Percentiles rank a stretch among this genome's conserved stretches.
phyloP scores from a whole-genome alignment of 2,888 invertebrate genomes.

The Linnaemya vulpina region DNA sequence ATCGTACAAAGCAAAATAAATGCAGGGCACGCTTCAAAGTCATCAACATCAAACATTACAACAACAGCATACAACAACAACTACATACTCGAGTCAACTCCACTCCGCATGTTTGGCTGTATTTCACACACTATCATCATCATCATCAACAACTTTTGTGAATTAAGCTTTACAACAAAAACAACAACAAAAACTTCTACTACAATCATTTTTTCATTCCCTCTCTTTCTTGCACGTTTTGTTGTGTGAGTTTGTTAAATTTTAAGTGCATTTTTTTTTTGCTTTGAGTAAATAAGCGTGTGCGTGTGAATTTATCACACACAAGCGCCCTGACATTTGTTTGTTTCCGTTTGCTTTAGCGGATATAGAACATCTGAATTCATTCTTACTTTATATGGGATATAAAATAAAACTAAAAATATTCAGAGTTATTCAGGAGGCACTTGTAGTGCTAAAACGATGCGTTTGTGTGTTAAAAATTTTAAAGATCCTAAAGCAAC shows the following conservation, averaged over 20 bases:
- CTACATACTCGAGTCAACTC: constrained; percentile 4
- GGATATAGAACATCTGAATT: constrained; percentile 55
- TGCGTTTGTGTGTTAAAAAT: constrained; percentile 5
- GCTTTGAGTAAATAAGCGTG: constrained; percentile 4
- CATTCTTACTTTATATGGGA: constrained; percentile 10
- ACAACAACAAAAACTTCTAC: background rate
- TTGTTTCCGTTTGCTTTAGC: constrained; percentile 47
- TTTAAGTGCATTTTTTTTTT: constrained; percentile 35
- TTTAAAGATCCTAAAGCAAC: constrained; percentile 23
- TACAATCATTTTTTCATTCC: constrained; percentile 5
- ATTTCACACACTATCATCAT: constrained; percentile 37
- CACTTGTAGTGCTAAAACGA: constrained; percentile 34
- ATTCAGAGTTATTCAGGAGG: constrained; percentile 38
- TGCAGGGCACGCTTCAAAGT: constrained; percentile 73
- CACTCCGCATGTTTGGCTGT: background rate
- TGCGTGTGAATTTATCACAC: constrained; percentile 37
- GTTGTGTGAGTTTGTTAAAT: constrained; percentile 13
- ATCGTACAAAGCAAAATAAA: constrained; percentile 63
- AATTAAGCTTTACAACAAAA: constrained; percentile 30
- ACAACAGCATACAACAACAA: constrained; percentile 22
- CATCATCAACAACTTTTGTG: constrained; percentile 39
- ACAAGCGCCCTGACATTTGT: constrained; percentile 18
- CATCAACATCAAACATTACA: constrained; percentile 70
- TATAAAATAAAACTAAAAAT: constrained; percentile 27
- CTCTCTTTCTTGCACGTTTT: constrained; percentile 15